Base-by-base conservation (phyloP, 2,888 invertebrate genomes). In the Philhelius pedissequus region DNA sequence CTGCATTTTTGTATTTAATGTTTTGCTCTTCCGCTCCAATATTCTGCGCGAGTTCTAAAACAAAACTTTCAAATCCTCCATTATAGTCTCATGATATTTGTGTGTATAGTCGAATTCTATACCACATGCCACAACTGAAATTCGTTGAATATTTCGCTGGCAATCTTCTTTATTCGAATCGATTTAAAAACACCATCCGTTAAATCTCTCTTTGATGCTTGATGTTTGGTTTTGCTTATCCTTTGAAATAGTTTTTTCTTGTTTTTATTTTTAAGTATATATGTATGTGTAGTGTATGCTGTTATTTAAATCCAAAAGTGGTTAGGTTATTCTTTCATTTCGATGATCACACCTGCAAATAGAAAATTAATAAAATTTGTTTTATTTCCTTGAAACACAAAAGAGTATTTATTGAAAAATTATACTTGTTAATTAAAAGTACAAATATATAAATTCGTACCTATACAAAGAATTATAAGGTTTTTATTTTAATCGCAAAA, bases 1-100 rank as follows among this genome's bases (percentile, higher is more conserved):
- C 86, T 86, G 76, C 80, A 84, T 84, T 84, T 83, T 84, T 56
- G 48, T 74, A 64, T 83, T 64, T 69, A 70, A 48, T 64, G 13
- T 32, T 54, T 75, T 11, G n/a, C 60, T 40, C 27, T 54, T 75
- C 69, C 54, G 32, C 43, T 66, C 38, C 43, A 50, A 18, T n/a
- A n/a, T 54, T 25, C 38, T 15, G 18, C 35, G 20, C 35, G 20
- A 60, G 38, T 62, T 22, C n/a, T 30, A 20, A 25, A 40, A 20
- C 40, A 43, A 27, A 32, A 64, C 32, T 11, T 56, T 35, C 32
- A 56, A 56, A 18, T 35, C 35, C 32, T 35, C 56, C 20, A 56
- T 13, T 4, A 13, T n/a, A 15, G 7, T 25, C 2, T 25, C 25
- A 2, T 8, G 6, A 1, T 27, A 30, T 27, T 30, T 1, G 15